Conservation (phyloP, 2,113 vertebrate species). For the Phrynocephalus versicolor region DNA sequence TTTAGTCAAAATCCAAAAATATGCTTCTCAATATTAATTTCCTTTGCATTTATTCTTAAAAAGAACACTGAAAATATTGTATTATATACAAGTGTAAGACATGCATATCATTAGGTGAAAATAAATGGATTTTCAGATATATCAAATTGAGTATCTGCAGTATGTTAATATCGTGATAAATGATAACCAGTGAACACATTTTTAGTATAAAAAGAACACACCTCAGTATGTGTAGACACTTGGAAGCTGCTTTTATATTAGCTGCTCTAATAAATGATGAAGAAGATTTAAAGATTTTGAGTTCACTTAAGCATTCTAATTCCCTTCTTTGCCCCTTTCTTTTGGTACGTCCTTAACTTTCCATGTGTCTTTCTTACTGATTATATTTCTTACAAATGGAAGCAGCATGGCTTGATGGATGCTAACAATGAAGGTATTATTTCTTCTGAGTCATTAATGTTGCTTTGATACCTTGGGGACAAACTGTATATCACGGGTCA, state of each 20-base stretch:
- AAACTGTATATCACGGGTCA: too few relatives aligned
- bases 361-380: not conserved
- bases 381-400: not conserved
- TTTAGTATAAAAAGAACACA: constrained; percentile 69
- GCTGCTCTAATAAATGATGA: constrained; percentile 6
- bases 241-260: constrained; percentile 47
- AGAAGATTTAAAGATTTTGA: not conserved
- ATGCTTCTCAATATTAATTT: constrained; percentile 66
- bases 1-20: constrained; percentile 66
- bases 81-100: constrained; percentile 79
- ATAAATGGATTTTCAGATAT: constrained; percentile 80
- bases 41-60: constrained; percentile 66
- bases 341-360: constrained; percentile 21
- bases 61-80: constrained; percentile 71
- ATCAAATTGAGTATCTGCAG: constrained; percentile 67
- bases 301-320: not conserved
- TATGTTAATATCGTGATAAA: constrained; percentile 75
- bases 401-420: not conserved
- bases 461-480: not conserved
- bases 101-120: constrained; percentile 78
- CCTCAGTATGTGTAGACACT: constrained; percentile 45
- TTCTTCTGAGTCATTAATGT: not conserved
- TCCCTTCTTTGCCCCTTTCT: not conserved
- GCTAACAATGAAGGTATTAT: not conserved
- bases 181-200: constrained; percentile 76